A percentile compares a stretch with the other conserved stretches of the same genome.
phyloP scores from a whole-genome alignment of 2,113 vertebrate genomes.

The Castor canadensis region DNA sequence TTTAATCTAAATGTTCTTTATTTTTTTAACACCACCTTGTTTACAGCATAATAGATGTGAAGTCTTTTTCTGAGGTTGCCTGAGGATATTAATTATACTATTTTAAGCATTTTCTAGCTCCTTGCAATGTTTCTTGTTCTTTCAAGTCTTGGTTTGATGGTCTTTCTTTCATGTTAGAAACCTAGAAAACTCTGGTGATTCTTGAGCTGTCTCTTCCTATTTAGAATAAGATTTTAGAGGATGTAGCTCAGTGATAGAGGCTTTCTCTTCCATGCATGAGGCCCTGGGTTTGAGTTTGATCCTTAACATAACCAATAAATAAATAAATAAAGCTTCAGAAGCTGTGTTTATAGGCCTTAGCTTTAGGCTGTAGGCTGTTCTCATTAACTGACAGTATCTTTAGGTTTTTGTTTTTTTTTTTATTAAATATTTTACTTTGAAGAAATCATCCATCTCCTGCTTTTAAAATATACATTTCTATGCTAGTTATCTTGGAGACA shows the following conservation, averaged over 20 bases:
- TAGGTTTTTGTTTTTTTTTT: background rate
- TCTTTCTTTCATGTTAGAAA: constrained; percentile 6
- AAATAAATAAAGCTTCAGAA: background rate
- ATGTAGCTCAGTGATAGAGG: background rate
- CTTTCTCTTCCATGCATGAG: background rate
- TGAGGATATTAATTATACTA: background rate
- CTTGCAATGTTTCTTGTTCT: background rate
- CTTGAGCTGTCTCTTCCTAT: background rate
- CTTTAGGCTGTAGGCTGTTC: background rate
- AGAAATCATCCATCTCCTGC: background rate
- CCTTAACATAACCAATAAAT: background rate
- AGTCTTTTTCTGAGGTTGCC: constrained; percentile 29
- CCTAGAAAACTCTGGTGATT: background rate
- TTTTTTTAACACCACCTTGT: background rate
- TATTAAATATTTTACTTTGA: background rate
- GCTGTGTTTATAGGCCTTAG: background rate
- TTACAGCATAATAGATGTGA: background rate
- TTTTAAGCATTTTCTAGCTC: background rate
- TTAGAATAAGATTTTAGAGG: background rate
- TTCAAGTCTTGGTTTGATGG: background rate
- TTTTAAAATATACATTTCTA: background rate
- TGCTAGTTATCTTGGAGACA: background rate
- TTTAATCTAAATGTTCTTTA: background rate
- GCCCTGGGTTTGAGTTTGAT: background rate
- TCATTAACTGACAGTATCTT: background rate